Base-by-base conservation (phyloP, 1,140 invertebrate species). In the Lineus longissimus region DNA sequence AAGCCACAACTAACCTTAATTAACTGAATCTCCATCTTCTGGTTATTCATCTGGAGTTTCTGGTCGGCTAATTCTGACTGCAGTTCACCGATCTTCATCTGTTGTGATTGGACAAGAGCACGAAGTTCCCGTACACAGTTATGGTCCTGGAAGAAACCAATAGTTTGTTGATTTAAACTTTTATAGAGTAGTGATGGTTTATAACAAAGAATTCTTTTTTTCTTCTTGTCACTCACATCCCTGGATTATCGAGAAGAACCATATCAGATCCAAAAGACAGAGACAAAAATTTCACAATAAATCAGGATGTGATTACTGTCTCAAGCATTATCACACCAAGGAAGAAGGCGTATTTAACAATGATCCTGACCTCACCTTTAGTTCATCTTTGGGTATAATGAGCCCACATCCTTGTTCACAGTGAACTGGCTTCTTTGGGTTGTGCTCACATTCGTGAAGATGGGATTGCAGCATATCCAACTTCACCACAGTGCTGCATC, bases 351-450 rank as follows among this genome's bases (percentile, higher is more conserved):
- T n/a, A n/a, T n/a, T n/a, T n/a, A n/a, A n/a, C n/a, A n/a, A n/a
- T n/a, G n/a, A n/a, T n/a, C n/a, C n/a, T n/a, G n/a, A 59, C 22
- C 55, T 61, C 68, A 86, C 86, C 79, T 92, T 91, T 0, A 96
- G 78, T 81, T 97, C 93, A 83, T 97, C 94, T 83, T 95, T 97
- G 27, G 94, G 94, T 72, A 97, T 92, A 58, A 95, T 88, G 25
- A 95, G 84, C 43, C 92, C 93, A 79, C 95, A 97, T 4, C 94
- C 94, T 74, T 91, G 88, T 71, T 95, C 93, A 81, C 95, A 97
- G 27, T 89, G 88, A 65, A 95, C 89, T 19, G 93, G 94, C 76
- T 92, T 87, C 79, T 96, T 96, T 2, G 95, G 95, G 82, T 97
- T 97, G 74, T 89, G 91, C 80, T 93, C 91, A 84, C 95, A 97